phyloP scores from a whole-genome alignment of 1,140 invertebrate genomes.

The Oreohelix idahoensis region DNA sequence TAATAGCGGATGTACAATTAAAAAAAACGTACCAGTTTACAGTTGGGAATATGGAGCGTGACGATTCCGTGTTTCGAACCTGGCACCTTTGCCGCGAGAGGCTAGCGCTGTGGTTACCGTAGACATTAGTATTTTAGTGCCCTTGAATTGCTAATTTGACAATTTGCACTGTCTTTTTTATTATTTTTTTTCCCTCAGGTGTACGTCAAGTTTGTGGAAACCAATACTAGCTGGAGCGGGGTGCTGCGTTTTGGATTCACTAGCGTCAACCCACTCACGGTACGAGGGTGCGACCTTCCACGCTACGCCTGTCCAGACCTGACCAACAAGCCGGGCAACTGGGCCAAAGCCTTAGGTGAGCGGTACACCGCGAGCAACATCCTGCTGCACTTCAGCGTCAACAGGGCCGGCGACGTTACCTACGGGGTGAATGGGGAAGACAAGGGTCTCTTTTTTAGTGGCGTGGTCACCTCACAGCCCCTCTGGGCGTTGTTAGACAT shows the following conservation, averaged over 20 bases:
- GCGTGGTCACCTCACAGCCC: constrained; percentile 87
- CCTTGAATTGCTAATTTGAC: no score
- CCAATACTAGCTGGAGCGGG: constrained; percentile 95
- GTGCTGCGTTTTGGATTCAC: constrained; percentile 98
- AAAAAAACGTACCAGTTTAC: no score
- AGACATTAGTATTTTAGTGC: no score
- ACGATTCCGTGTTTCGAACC: no score
- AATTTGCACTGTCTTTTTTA: no score
- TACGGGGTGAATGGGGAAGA: constrained; percentile 97
- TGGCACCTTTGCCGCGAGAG: no score
- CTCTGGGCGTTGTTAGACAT: constrained; percentile 96
- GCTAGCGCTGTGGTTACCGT: no score
- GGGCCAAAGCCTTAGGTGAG: constrained; percentile 96
- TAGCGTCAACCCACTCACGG: constrained; percentile 87
- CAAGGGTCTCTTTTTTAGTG: constrained; percentile 92
- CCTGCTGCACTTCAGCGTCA: constrained; percentile 93
- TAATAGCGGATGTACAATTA: no score
- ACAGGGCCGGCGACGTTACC: constrained; percentile 87
- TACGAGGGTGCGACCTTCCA: constrained; percentile 83
- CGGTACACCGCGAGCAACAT: constrained; percentile 90
- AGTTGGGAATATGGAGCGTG: no score
- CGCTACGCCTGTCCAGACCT: constrained; percentile 94
- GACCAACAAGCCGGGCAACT: constrained; percentile 96
- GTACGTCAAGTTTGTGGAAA: constrained; percentile 86
- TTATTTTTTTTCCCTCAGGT: constrained; percentile 61